A percentile compares a stretch with the other conserved stretches of the same genome.
Conservation (phyloP, 1,140 invertebrate species). For the Apolygus lucorum region DNA sequence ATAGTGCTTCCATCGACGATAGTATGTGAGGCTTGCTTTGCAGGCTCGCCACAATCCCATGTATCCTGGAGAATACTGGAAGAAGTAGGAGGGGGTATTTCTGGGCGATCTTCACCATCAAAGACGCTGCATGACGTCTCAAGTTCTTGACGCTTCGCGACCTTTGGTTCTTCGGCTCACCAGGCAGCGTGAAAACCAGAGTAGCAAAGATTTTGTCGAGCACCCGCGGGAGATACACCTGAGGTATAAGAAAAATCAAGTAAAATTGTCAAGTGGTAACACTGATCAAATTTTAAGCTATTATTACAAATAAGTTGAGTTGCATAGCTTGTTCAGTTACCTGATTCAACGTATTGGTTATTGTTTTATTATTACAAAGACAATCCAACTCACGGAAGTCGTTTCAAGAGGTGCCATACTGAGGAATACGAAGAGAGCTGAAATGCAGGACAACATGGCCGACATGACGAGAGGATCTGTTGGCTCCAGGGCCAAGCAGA, state of each 20-base stretch:
- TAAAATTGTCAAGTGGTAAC: no score
- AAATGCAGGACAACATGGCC: constrained; percentile 75
- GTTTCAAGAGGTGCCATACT: constrained; percentile 70
- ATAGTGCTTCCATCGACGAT: constrained; percentile 75
- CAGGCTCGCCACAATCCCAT: constrained; percentile 58
- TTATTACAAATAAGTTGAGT: no score
- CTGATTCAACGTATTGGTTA: no score
- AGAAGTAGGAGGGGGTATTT: constrained; percentile 74
- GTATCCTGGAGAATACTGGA: constrained; percentile 79
- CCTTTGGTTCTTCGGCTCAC: constrained; percentile 51
- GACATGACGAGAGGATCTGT: constrained; percentile 68
- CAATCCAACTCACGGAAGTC: constrained; percentile 31
- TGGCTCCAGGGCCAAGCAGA: constrained; percentile 65
- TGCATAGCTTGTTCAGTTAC: no score
- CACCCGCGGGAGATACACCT: constrained; percentile 58
- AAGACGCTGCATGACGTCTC: constrained; percentile 73
- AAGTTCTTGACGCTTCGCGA: constrained; percentile 73
- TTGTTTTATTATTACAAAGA: no score
- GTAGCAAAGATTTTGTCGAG: constrained; percentile 80
- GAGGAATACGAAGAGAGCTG: constrained; percentile 79
- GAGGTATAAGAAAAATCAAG: no score
- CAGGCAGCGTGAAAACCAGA: constrained; percentile 59
- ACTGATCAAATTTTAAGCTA: no score
- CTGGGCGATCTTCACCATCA: constrained; percentile 80
- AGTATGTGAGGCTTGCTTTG: constrained; percentile 55